Evolutionary conservation across 2,797 vertebrate genomes (phyloP).

Genomic region (Lepilemur septentrionalis): DNA sequence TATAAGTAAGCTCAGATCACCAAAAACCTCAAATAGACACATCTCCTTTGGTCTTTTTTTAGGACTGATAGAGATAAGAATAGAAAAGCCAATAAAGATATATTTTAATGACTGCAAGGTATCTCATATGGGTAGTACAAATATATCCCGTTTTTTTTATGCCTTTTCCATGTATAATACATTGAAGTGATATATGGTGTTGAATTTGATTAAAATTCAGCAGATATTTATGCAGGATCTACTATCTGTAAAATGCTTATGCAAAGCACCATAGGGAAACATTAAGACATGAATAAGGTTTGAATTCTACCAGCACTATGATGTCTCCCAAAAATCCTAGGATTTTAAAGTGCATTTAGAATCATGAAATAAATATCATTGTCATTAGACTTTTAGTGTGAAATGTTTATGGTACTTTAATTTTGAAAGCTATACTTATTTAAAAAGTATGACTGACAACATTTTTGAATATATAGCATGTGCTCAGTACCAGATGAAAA

Average conservation of each 20-base stretch:
- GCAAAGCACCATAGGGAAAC: slow-evolving; percentile 16
- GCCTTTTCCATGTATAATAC: background rate
- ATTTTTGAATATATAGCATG: background rate
- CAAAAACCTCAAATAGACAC: background rate
- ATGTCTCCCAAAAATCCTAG: background rate
- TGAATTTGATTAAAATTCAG: slow-evolving; percentile 49
- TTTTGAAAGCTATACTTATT: background rate
- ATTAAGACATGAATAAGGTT: background rate
- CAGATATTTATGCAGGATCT: slow-evolving; percentile 16
- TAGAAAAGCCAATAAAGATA: background rate
- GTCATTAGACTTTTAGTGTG: background rate
- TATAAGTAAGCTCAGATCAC: background rate
- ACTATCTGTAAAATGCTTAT: slow-evolving; percentile 7
- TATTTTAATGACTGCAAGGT: background rate
- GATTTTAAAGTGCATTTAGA: background rate
- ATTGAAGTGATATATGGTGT: slow-evolving; percentile 8
- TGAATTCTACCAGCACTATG: background rate
- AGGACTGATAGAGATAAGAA: slow-evolving; percentile 20
- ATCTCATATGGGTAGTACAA: background rate
- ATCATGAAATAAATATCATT: slow-evolving; percentile 24
- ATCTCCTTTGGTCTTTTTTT: background rate
- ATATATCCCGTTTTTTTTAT: background rate
- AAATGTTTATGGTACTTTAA: slow-evolving; percentile 20
- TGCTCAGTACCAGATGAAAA: background rate
- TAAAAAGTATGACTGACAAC: background rate